Evolutionary conservation across 2,113 vertebrate species (phyloP).

Genomic region (Gavialis gangeticus): DNA sequence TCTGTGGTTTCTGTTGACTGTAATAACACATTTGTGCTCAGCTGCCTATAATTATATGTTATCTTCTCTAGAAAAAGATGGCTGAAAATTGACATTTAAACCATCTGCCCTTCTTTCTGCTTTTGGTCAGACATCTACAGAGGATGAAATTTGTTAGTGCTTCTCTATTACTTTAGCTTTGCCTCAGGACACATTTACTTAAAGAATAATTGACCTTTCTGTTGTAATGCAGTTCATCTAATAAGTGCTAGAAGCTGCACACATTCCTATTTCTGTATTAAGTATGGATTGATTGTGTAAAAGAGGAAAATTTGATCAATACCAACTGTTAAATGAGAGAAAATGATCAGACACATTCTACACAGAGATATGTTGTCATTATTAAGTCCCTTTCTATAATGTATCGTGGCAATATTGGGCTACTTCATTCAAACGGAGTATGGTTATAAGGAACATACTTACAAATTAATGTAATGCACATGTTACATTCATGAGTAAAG

Average conservation of each 20-base stretch:
- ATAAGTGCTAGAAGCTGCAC: conserved; percentile 42
- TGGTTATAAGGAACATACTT: no score
- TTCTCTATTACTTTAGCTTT: conserved; percentile 71
- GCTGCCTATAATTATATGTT: conserved; percentile 67
- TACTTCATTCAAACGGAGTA: no score
- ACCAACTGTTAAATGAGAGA: background rate
- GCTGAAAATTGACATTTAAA: conserved; percentile 72
- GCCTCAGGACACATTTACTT: conserved; percentile 68
- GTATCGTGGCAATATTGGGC: no score
- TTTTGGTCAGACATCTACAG: conserved; percentile 57
- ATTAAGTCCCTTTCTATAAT: no score
- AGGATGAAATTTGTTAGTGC: conserved; percentile 63
- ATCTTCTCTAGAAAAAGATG: conserved; percentile 50
- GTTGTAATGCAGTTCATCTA: conserved; percentile 64
- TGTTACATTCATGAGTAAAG: no score
- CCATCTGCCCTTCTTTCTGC: conserved; percentile 64
- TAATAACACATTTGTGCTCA: conserved; percentile 51
- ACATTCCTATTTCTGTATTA: conserved; percentile 58
- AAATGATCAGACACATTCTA: no score
- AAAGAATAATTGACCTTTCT: conserved; percentile 72
- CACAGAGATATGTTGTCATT: no score
- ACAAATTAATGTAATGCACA: no score
- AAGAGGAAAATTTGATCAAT: background rate
- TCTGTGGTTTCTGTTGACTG: conserved; percentile 12
- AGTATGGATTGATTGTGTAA: conserved; percentile 12